phyloP scores from a whole-genome alignment of 1,140 invertebrate species.

The Pemphigus obesinymphae region DNA sequence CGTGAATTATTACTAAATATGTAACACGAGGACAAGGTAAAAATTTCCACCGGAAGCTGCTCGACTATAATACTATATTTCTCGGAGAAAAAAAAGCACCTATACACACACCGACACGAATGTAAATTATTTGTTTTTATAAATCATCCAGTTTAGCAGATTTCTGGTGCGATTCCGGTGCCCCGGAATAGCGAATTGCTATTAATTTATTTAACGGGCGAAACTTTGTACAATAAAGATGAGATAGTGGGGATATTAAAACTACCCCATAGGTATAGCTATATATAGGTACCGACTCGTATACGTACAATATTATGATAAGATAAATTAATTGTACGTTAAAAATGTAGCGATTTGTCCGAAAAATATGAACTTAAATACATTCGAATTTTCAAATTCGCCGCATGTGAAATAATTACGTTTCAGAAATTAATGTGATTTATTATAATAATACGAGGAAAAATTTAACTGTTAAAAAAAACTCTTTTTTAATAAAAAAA shows the following conservation, averaged over 20 bases:
- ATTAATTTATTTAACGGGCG: slow-evolving; percentile 26
- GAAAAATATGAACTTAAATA: no score
- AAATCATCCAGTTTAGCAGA: slow-evolving; percentile 22
- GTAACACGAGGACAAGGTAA: not conserved
- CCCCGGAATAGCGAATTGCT: slow-evolving; percentile 12
- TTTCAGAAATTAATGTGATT: no score
- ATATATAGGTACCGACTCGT: not conserved
- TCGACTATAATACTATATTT: not conserved
- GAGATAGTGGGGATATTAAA: slow-evolving; percentile 21
- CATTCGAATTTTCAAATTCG: no score
- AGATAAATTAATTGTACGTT: not conserved
- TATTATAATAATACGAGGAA: no score
- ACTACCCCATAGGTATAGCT: no score
- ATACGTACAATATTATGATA: not conserved
- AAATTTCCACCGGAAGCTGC: not conserved
- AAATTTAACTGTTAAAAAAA: no score
- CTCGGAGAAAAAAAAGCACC: not conserved
- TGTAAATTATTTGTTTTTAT: slow-evolving; percentile 27
- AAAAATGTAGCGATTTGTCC: no score
- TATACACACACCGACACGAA: not conserved
- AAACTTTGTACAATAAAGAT: slow-evolving; percentile 21
- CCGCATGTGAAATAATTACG: no score
- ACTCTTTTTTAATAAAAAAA: no score
- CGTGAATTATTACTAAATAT: not conserved
- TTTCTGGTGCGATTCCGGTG: slow-evolving; percentile 20